Conservation (phyloP, 2,113 vertebrate genomes). For the Laterallus jamaicensis region DNA sequence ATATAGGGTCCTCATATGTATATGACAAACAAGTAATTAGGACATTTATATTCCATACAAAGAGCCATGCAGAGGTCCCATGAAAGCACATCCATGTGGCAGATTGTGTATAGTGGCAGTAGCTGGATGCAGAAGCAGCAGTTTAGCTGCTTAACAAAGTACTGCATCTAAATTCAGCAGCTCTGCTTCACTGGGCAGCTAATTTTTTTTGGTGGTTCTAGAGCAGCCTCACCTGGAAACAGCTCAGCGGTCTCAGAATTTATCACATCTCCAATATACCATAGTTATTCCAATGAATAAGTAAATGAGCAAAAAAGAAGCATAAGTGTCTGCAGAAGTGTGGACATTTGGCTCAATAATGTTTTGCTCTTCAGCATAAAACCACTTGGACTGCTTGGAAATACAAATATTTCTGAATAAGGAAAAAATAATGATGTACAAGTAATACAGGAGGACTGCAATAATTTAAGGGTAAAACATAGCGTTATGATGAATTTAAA, state of each 20-base stretch:
- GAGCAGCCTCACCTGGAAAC: not conserved
- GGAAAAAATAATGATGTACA: not conserved
- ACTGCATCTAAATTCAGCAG: not conserved
- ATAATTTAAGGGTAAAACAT: not conserved
- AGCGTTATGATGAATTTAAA: accelerated
- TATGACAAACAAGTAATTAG: not conserved
- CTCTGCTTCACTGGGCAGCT: not conserved
- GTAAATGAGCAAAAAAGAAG: not conserved
- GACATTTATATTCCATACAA: not conserved
- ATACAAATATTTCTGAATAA: not conserved
- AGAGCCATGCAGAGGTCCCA: not conserved
- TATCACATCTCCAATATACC: not conserved
- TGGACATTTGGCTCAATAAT: not conserved
- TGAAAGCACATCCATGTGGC: not conserved
- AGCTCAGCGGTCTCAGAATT: not conserved
- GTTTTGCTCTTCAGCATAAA: not conserved
- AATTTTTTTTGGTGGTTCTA: not conserved
- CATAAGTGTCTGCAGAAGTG: not conserved
- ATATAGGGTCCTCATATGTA: not conserved
- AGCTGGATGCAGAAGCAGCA: not conserved
- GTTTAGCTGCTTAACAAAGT: not conserved
- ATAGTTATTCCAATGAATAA: not conserved
- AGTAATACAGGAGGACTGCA: not conserved
- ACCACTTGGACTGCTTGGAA: not conserved
- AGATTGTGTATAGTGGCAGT: not conserved